These are phyloP conservation scores for Lindbergichthys nudifrons DNA, from an alignment of 2,797 vertebrate species.

Conservation along the genomic window DNA sequence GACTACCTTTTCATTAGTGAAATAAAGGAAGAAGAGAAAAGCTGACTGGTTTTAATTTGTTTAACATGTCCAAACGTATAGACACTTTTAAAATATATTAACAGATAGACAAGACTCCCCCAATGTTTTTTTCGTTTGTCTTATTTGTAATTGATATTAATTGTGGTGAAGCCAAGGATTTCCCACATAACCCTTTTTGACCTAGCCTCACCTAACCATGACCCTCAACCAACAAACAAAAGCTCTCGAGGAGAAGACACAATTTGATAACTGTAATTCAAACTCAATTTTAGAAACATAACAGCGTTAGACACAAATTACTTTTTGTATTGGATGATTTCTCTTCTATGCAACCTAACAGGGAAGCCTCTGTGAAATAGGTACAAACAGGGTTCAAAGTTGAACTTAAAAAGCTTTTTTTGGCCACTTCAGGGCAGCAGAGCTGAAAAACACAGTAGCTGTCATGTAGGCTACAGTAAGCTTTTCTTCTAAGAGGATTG, in stretches of 20 bases:
- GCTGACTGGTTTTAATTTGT: too few species aligned
- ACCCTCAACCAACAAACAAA: slow-evolving; percentile 6
- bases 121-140: too few species aligned
- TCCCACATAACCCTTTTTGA: too few species aligned
- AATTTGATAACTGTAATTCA: background rate
- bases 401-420: background rate
- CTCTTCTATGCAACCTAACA: background rate
- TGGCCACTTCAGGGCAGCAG: background rate
- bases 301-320: background rate
- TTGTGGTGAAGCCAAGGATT: too few species aligned
- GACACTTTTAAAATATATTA: too few species aligned
- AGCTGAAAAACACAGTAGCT: background rate
- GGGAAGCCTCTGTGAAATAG: background rate
- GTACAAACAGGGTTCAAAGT: background rate
- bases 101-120: too few species aligned
- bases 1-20: too few species aligned
- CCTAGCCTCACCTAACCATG: too few species aligned
- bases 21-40: too few species aligned
- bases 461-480: background rate
- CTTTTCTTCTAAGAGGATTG: background rate
- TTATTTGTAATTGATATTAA: too few species aligned
- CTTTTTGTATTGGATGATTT: background rate
- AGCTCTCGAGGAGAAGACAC: background rate
- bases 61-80: too few species aligned
- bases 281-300: background rate